Evolutionary conservation across 2,888 invertebrate genomes (phyloP).

Genomic region (Gymnocheta viridis): DNA sequence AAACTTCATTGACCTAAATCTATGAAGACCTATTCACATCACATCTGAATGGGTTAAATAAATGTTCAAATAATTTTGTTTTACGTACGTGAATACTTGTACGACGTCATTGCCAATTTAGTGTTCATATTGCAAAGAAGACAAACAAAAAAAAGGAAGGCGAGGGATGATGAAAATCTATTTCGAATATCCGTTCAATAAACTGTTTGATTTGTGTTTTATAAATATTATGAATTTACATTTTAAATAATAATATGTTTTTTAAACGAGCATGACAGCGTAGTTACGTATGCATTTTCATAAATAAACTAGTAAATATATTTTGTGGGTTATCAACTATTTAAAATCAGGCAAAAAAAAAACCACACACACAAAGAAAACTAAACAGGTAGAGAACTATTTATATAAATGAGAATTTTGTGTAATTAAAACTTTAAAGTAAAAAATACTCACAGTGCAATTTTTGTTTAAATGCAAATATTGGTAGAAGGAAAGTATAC

Average conservation of each 20-base stretch:
- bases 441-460: no score
- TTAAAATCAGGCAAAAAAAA: neutral
- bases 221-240: neutral
- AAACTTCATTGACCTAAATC: neutral
- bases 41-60: conserved; percentile 14
- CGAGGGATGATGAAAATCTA: neutral
- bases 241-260: neutral
- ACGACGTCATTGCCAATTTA: neutral
- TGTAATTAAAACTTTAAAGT: no score
- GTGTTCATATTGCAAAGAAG: conserved; percentile 3
- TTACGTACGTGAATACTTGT: neutral
- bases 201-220: conserved; percentile 14
- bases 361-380: neutral
- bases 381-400: neutral
- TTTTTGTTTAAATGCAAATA: no score
- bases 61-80: neutral
- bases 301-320: neutral
- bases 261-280: neutral
- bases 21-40: neutral
- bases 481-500: no score
- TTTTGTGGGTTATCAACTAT: neutral
- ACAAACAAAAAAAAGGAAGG: no score
- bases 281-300: neutral
- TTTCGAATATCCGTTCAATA: conserved; percentile 33
- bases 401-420: neutral